A percentile compares a stretch with the other conserved stretches of the same genome.
phyloP scores from a whole-genome alignment of 1,140 invertebrate genomes.

The Heliothis virescens region DNA sequence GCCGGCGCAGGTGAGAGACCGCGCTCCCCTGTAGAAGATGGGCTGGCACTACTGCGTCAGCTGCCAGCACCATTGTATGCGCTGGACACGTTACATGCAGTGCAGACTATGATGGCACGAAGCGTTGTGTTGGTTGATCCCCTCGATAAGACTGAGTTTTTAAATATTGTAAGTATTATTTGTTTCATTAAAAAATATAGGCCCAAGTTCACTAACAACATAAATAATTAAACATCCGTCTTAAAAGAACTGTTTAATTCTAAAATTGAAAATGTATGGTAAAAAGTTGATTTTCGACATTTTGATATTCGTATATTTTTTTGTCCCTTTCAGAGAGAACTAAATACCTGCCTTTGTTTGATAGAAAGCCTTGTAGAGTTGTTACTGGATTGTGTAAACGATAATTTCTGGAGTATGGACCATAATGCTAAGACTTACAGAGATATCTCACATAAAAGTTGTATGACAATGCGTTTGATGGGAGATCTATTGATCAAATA shows the following conservation, averaged over 20 bases:
- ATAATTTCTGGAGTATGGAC: slow-evolving; percentile 72
- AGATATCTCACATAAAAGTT: slow-evolving; percentile 78
- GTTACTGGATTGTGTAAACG: slow-evolving; percentile 70
- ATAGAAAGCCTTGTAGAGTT: slow-evolving; percentile 69
- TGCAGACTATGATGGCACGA: slow-evolving; percentile 68
- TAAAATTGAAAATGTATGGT: too few relatives aligned
- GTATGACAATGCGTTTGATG: slow-evolving; percentile 75
- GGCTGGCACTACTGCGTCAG: slow-evolving; percentile 68
- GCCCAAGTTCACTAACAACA: too few relatives aligned
- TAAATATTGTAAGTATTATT: slow-evolving; percentile 63
- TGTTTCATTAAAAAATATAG: too few relatives aligned
- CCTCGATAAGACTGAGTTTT: slow-evolving; percentile 58
- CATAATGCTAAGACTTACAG: slow-evolving; percentile 74
- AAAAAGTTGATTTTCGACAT: too few relatives aligned
- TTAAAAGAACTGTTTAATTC: too few relatives aligned
- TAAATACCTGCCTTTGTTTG: slow-evolving; percentile 69
- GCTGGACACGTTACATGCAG: slow-evolving; percentile 66
- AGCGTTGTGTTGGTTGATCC: slow-evolving; percentile 63
- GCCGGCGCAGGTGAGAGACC: slow-evolving; percentile 48
- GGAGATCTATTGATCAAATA: slow-evolving; percentile 84
- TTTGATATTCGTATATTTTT: not conserved
- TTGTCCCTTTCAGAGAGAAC: slow-evolving; percentile 70
- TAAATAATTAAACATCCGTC: too few relatives aligned
- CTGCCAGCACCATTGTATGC: slow-evolving; percentile 73
- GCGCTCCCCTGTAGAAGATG: slow-evolving; percentile 55